Base-by-base conservation (phyloP, 1,140 invertebrate genomes). In the Hypothenemus hampei region DNA sequence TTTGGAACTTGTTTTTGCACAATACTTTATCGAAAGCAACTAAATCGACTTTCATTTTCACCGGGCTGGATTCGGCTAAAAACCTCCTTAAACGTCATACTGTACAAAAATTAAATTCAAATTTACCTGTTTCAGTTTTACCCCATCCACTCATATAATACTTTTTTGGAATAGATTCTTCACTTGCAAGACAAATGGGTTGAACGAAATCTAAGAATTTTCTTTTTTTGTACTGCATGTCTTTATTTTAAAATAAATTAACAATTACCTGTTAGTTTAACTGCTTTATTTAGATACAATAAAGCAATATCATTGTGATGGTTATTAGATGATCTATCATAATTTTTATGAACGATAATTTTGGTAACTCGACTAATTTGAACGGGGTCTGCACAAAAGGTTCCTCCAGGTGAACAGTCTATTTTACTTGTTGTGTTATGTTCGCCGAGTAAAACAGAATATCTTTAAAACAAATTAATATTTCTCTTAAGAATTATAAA, bases 301-400 rank as follows among this genome's bases (percentile, higher is more conserved):
- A 85, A 62, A 1, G 80, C 82, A 26, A 85, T 78, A 60, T 85
- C 83, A 61, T 83, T 77, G n/a, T 67, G 59, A 46, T 78, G 75
- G 33, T 72, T 59, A 5, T 41, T 62, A 0, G 68, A 63, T 0
- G 35, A 36, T 2, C 75, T 69, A 13, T 66, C 62, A 49, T 83
- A 84, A 3, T 72, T 60, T 4, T 77, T 73, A 58, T 84, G 80
- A 6, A 70, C 66, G 5, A 77, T 74, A 19, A 73, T 68, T 22
- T 75, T 69, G 4, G 68, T 72, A 6, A 82, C 66, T 1, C 65
- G 64, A 8, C 79, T 61, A 19, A 73, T 71, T 20, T 78, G 49
- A 0, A 68, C 64, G 6, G 64, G 64, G 23, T 74, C 72, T 0
- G 77, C 70, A 51, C 73, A 72, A n/a, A 46, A 47, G 13, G 19